These are phyloP conservation scores for Caenorhabditis drosophilae DNA, from an alignment of 2,888 invertebrate species.

Conservation along the genomic window DNA sequence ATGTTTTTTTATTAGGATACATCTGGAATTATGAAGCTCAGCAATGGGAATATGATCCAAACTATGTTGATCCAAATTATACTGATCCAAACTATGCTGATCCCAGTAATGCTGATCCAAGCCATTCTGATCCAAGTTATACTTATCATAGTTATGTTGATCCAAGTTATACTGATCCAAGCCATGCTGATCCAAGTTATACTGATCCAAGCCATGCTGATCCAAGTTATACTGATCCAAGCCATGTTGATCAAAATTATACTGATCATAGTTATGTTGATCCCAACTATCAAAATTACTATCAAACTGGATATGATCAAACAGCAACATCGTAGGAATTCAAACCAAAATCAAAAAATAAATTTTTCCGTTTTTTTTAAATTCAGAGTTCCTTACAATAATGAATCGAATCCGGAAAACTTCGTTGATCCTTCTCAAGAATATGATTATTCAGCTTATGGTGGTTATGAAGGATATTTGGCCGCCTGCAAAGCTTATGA, in stretches of 20 bases:
- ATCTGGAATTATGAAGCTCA: conserved; percentile 54
- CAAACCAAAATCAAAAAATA: no score
- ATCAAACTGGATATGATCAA: conserved; percentile 37
- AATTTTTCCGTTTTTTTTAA: no score
- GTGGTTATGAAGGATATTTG: conserved; percentile 36
- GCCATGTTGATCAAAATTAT: not conserved
- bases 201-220: no score
- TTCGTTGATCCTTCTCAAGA: conserved; percentile 17
- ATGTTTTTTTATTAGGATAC: conserved; percentile 32
- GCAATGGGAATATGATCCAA: conserved; percentile 51
- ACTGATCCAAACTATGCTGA: conserved; percentile 2
- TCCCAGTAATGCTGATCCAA: no score
- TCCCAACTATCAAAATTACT: conserved; percentile 8
- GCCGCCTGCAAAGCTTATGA: conserved; percentile 34
- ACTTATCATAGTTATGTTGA: no score
- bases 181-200: no score
- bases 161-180: no score
- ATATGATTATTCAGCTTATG: conserved; percentile 45
- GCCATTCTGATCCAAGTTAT: no score
- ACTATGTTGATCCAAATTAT: conserved; percentile 31
- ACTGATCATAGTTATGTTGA: conserved; percentile 5
- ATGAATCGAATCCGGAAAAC: no score
- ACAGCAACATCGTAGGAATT: no score
- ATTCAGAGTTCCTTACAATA: no score
- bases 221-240: no score